phyloP scores from a whole-genome alignment of 2,888 invertebrate genomes.

The Dorcus parallelipipedus region DNA sequence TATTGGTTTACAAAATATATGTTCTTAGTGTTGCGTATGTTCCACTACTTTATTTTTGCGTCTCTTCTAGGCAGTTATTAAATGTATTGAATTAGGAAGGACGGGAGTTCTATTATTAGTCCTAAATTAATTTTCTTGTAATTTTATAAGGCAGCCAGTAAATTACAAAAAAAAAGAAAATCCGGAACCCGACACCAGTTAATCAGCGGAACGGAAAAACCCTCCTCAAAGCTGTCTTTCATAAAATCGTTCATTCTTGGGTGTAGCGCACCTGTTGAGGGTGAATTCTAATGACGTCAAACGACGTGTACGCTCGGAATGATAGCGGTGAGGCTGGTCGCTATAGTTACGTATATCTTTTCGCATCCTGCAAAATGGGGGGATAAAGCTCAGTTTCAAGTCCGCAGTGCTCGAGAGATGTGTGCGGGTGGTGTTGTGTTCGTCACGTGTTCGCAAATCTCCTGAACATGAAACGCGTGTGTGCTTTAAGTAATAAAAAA shows the following conservation, averaged over 20 bases:
- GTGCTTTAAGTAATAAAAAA: background rate
- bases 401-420: conserved; percentile 11
- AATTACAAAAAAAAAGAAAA: too few species aligned
- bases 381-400: conserved; percentile 21
- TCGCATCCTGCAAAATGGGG: conserved; percentile 15
- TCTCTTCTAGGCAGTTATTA: too few species aligned
- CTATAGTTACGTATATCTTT: conserved; percentile 31
- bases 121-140: too few species aligned
- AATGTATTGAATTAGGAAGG: too few species aligned
- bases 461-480: background rate
- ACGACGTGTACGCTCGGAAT: conserved; percentile 19
- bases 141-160: too few species aligned
- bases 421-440: background rate
- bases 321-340: conserved; percentile 29
- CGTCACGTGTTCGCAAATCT: conserved; percentile 2
- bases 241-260: conserved; percentile 1
- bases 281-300: conserved; percentile 30
- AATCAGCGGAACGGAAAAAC: too few species aligned
- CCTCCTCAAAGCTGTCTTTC: too few species aligned
- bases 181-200: too few species aligned
- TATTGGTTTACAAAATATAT: too few species aligned
- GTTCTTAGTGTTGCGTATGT: too few species aligned
- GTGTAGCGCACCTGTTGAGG: conserved; percentile 29
- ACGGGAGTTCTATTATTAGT: too few species aligned
- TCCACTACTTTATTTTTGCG: too few species aligned